Percentiles rank a stretch among this genome's conserved stretches.
These are phyloP conservation scores for Austrofundulus limnaeus DNA, from an alignment of 2,113 vertebrate genomes.

Conservation along the genomic window DNA sequence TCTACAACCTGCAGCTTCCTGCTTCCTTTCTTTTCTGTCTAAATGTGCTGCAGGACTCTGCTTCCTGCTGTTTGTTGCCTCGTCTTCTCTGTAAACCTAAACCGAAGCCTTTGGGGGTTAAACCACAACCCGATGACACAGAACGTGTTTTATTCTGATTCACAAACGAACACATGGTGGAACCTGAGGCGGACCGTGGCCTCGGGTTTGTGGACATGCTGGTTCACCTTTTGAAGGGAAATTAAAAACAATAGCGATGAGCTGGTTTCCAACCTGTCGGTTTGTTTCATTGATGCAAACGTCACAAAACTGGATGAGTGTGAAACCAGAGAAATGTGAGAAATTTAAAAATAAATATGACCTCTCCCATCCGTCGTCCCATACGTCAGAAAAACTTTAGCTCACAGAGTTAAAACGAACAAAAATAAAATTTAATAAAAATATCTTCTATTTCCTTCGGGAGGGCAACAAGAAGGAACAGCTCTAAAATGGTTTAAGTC, in stretches of 20 bases:
- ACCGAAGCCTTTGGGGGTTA: constrained; percentile 8
- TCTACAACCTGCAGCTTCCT: constrained; percentile 7
- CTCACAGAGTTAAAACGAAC: no score
- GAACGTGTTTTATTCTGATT: constrained; percentile 19
- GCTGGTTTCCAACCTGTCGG: not conserved
- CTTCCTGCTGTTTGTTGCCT: constrained; percentile 9
- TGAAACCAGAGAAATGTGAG: not conserved
- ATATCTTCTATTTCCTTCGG: no score
- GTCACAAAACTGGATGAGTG: not conserved
- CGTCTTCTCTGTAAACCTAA: constrained; percentile 49
- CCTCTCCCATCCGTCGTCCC: not conserved
- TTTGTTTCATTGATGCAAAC: not conserved
- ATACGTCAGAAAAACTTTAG: no score
- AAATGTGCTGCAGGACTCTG: not conserved
- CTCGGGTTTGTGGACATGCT: not conserved
- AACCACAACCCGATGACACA: constrained; percentile 19
- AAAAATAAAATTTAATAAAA: no score
- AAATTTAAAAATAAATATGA: not conserved
- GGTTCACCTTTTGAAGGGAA: not conserved
- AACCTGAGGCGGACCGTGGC: not conserved
- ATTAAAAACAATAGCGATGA: not conserved
- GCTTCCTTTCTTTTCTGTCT: constrained; percentile 15
- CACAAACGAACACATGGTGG: constrained; percentile 3
- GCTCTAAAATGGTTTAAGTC: no score
- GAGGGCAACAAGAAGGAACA: no score